Conservation (phyloP, 2,888 invertebrate species). For the Andrena haemorrhoa region DNA sequence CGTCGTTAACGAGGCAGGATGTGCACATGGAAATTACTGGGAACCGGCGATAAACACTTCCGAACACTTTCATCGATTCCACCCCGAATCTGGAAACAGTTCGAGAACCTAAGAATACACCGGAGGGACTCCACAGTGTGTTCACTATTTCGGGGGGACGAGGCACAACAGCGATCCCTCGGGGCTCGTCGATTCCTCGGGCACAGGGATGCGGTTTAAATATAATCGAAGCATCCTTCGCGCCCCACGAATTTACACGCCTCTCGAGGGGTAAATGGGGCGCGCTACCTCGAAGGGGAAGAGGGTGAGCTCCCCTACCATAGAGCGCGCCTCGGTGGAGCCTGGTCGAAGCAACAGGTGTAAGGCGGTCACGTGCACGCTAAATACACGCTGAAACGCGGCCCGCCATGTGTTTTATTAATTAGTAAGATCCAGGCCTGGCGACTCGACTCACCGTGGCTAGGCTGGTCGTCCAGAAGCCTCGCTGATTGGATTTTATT, state of each 20-base stretch:
- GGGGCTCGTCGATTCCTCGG: slow-evolving; percentile 18
- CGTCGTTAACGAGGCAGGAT: slow-evolving; percentile 39
- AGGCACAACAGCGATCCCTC: not conserved
- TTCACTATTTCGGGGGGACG: not conserved
- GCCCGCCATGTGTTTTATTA: slow-evolving; percentile 33
- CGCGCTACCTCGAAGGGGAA: slow-evolving; percentile 7
- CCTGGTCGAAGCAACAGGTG: slow-evolving; percentile 50
- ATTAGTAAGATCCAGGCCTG: slow-evolving; percentile 23
- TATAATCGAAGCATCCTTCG: slow-evolving; percentile 39
- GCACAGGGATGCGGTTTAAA: slow-evolving; percentile 8
- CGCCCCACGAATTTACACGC: slow-evolving; percentile 35
- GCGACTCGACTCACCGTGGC: not conserved
- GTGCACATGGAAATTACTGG: slow-evolving; percentile 10
- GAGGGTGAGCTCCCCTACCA: slow-evolving; percentile 44
- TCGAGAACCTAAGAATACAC: not conserved
- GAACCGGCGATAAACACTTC: slow-evolving; percentile 10
- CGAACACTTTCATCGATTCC: not conserved
- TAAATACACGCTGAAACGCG: slow-evolving; percentile 1
- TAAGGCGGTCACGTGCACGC: slow-evolving; percentile 34
- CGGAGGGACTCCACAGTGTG: too few species aligned
- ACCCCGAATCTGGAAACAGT: not conserved
- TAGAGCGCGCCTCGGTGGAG: slow-evolving; percentile 26
- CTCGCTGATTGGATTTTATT: too few species aligned
- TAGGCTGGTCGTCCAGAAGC: not conserved
- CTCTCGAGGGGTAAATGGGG: slow-evolving; percentile 23